A percentile compares a stretch with the other conserved stretches of the same genome.
Evolutionary conservation across 2,113 vertebrate species (phyloP).

Genomic region (Entomyzon cyanotis): DNA sequence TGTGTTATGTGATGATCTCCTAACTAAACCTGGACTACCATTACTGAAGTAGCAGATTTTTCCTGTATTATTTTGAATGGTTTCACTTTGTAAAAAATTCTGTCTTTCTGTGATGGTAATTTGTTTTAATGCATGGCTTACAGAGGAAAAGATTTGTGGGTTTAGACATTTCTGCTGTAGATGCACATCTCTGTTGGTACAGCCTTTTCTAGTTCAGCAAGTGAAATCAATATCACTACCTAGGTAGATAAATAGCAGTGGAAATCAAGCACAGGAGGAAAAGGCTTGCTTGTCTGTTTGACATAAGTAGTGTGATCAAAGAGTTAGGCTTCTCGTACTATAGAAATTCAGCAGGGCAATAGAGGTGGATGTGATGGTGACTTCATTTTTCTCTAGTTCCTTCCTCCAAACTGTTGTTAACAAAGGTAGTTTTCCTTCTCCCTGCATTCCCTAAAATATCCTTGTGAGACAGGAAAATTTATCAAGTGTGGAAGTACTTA

Average conservation of each 20-base stretch:
- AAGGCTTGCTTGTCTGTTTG: neutral
- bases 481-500: neutral
- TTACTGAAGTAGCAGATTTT: neutral
- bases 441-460: neutral
- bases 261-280: neutral
- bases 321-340: neutral
- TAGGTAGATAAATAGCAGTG: neutral
- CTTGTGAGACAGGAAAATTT: neutral
- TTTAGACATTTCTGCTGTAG: neutral
- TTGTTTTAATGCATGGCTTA: neutral
- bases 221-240: neutral
- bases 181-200: neutral
- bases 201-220: neutral
- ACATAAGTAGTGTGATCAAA: neutral
- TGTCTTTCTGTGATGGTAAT: neutral
- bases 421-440: neutral
- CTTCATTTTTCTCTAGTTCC: neutral
- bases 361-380: no score
- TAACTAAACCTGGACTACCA: neutral
- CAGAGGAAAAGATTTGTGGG: neutral
- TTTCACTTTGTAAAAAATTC: neutral
- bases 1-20: fast-evolving
- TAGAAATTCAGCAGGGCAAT: neutral
- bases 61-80: neutral
- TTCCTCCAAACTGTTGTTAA: neutral